Conservation (phyloP, 2,113 vertebrate species). For the Stegastes partitus region DNA sequence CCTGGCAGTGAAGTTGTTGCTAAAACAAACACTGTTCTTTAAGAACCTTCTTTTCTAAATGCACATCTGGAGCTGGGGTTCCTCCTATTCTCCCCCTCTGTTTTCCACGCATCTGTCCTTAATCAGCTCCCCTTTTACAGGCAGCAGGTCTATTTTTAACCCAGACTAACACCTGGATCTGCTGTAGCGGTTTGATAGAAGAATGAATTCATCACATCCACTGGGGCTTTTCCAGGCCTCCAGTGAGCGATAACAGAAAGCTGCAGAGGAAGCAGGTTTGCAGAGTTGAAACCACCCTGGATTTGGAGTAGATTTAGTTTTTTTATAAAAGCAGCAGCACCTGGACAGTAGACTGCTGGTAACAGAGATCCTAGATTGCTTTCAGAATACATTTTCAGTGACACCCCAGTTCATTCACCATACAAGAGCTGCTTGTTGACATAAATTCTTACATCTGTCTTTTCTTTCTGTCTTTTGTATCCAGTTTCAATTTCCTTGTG, state of each 20-base stretch:
- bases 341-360: slow-evolving; percentile 30
- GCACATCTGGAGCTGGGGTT: slow-evolving; percentile 33
- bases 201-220: slow-evolving; percentile 70
- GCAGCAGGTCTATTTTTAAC: slow-evolving; percentile 77
- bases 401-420: neutral
- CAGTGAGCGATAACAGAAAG: slow-evolving; percentile 27
- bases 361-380: too few relatives aligned
- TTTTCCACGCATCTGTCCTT: slow-evolving; percentile 29
- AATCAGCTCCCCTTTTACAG: slow-evolving; percentile 69
- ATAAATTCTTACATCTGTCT: neutral
- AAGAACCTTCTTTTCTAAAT: slow-evolving; percentile 21
- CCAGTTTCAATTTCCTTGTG: neutral
- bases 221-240: slow-evolving; percentile 56
- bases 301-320: slow-evolving; percentile 37
- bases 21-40: slow-evolving; percentile 44
- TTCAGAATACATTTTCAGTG: neutral
- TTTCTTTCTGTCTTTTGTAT: neutral
- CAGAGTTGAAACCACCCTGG: slow-evolving; percentile 32
- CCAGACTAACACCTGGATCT: slow-evolving; percentile 76
- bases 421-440: neutral
- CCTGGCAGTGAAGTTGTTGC: slow-evolving; percentile 23
- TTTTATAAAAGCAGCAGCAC: slow-evolving; percentile 36
- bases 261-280: slow-evolving; percentile 58
- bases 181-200: slow-evolving; percentile 54
- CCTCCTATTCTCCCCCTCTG: slow-evolving; percentile 3